Percentiles rank a stretch among this genome's conserved stretches.
Conservation (phyloP, 2,888 invertebrate species). For the Oeneis ivallda region DNA sequence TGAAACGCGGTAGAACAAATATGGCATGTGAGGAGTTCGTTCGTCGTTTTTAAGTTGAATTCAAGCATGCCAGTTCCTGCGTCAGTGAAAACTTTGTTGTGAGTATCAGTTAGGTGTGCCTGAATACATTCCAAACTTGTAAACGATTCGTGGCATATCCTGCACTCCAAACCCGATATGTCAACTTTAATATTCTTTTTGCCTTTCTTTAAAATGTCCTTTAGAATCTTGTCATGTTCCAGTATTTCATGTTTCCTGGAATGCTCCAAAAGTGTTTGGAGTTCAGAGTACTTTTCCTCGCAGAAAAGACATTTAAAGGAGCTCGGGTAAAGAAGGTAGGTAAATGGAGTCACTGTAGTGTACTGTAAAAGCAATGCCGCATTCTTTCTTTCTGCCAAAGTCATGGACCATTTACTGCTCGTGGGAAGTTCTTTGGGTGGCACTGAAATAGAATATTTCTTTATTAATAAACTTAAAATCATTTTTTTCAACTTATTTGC, state of each 20-base stretch:
- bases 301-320: conserved; percentile 48
- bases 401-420: conserved; percentile 43
- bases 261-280: conserved; percentile 36
- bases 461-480: conserved; percentile 5
- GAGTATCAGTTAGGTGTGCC: conserved; percentile 39
- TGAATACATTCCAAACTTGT: conserved; percentile 39
- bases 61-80: conserved; percentile 43
- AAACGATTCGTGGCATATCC: conserved; percentile 39
- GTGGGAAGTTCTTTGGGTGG: conserved; percentile 29
- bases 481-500: not conserved
- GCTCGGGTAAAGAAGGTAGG: conserved; percentile 43
- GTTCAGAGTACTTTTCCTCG: conserved; percentile 39
- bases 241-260: conserved; percentile 34
- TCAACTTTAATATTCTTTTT: conserved; percentile 47
- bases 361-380: conserved; percentile 43
- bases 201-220: conserved; percentile 43
- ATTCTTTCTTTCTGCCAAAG: conserved; percentile 42
- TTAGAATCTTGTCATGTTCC: conserved; percentile 37
- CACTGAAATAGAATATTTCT: conserved; percentile 32
- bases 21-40: conserved; percentile 39
- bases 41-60: conserved; percentile 37
- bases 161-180: conserved; percentile 45
- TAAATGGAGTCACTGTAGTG: conserved; percentile 45
- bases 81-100: conserved; percentile 40
- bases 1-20: conserved; percentile 39